These are phyloP conservation scores for Forpus xanthops DNA, from an alignment of 2,797 vertebrate genomes.

Conservation along the genomic window DNA sequence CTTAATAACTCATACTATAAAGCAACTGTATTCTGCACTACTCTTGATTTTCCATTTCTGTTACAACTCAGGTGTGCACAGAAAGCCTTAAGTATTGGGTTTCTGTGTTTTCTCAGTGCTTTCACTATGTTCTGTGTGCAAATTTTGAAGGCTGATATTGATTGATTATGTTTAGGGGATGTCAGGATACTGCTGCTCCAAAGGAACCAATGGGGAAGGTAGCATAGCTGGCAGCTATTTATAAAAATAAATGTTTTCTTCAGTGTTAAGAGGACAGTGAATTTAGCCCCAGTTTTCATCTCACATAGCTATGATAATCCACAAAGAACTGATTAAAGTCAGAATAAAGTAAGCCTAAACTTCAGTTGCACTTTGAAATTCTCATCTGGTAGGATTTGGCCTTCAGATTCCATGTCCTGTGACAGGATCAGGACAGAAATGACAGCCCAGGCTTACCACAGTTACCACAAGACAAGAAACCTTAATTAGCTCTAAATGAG, in stretches of 20 bases:
- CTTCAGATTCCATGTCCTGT: background rate
- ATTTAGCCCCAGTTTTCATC: background rate
- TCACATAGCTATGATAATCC: background rate
- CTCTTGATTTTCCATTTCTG: background rate
- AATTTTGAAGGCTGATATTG: background rate
- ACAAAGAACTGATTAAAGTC: background rate
- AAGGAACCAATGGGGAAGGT: background rate
- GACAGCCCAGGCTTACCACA: background rate
- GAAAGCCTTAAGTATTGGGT: background rate
- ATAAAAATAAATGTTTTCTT: background rate
- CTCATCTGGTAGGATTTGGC: background rate
- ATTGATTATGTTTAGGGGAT: background rate
- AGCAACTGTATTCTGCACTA: background rate
- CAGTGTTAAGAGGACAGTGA: background rate
- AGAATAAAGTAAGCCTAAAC: background rate
- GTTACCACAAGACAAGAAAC: background rate
- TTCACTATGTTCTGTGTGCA: background rate
- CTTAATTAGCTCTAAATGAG: conserved; percentile 2
- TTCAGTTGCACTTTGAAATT: background rate
- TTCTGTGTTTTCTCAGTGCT: background rate
- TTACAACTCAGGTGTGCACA: background rate
- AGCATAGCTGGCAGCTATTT: background rate
- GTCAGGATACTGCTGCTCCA: background rate
- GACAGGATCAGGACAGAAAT: background rate
- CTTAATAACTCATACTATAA: background rate